A percentile compares a stretch with the other conserved stretches of the same genome.
phyloP scores from a whole-genome alignment of 2,888 invertebrate genomes.

The Iphiclides podalirius region DNA sequence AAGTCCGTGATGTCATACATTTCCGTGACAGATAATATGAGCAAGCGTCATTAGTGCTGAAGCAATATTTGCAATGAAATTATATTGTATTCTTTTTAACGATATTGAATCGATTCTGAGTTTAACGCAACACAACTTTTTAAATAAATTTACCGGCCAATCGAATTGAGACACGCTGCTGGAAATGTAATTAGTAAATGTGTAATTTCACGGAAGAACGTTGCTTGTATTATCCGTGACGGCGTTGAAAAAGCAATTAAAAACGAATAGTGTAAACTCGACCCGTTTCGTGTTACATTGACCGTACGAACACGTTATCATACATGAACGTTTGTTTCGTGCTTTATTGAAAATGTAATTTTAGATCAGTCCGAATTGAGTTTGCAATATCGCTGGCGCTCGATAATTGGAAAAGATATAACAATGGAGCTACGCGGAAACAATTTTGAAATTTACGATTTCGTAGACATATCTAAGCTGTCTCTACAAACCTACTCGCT shows the following conservation, averaged over 20 bases:
- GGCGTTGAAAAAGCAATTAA: conserved; percentile 18
- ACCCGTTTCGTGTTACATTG: conserved; percentile 12
- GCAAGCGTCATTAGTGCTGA: not conserved
- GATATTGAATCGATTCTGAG: no score
- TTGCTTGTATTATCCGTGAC: conserved; percentile 6
- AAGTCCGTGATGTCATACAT: not conserved
- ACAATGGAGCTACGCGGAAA: conserved; percentile 7
- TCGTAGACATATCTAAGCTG: no score
- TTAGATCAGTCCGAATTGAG: conserved; percentile 18
- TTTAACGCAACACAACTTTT: no score
- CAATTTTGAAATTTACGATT: conserved; percentile 18
- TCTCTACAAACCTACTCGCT: no score
- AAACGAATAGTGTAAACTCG: conserved; percentile 16
- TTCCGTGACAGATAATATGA: conserved; percentile 4
- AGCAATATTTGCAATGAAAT: no score
- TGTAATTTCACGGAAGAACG: not conserved
- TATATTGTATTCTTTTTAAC: no score
- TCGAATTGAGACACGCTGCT: no score
- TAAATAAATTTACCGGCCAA: no score
- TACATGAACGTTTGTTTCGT: not conserved
- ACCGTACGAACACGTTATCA: not conserved
- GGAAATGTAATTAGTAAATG: no score
- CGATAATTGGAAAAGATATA: conserved; percentile 18
- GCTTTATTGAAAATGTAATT: conserved; percentile 18
- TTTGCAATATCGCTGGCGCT: conserved; percentile 11